Conservation (phyloP, 2,888 invertebrate species). For the Smittia sp. region DNA sequence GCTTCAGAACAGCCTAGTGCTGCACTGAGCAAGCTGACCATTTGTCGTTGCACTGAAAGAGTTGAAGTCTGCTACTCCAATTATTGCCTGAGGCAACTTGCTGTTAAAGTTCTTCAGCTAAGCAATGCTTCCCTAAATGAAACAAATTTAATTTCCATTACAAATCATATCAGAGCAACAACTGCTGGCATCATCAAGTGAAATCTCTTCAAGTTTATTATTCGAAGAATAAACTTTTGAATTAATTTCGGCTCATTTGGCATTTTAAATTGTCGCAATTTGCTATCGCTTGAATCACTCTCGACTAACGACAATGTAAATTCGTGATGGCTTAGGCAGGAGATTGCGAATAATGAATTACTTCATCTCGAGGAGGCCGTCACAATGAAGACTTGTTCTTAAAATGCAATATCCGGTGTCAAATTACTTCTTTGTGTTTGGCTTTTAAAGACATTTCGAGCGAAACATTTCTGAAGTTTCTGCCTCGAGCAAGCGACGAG, state of each 20-base stretch:
- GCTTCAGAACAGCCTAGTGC: too few relatives aligned
- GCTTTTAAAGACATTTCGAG: constrained; percentile 1
- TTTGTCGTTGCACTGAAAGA: too few relatives aligned
- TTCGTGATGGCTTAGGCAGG: background rate
- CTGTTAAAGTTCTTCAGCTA: too few relatives aligned
- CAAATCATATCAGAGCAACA: too few relatives aligned
- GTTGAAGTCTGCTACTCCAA: too few relatives aligned
- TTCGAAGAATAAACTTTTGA: background rate
- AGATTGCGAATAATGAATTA: background rate
- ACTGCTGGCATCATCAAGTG: background rate
- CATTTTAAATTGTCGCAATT: background rate
- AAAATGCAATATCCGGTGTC: constrained; percentile 38
- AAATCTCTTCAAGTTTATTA: background rate
- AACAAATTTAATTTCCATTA: too few relatives aligned
- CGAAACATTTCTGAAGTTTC: background rate
- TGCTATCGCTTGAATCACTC: background rate
- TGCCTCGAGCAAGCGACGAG: background rate
- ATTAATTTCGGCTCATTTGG: background rate
- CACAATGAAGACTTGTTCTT: background rate
- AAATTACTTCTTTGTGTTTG: constrained; percentile 9
- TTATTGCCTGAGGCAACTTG: too few relatives aligned
- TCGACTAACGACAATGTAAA: background rate
- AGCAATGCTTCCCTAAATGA: too few relatives aligned
- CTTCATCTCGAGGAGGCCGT: too few relatives aligned
- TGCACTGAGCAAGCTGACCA: too few relatives aligned